These are phyloP conservation scores for Mythimna impura DNA, from an alignment of 2,888 invertebrate species.

Conservation along the genomic window DNA sequence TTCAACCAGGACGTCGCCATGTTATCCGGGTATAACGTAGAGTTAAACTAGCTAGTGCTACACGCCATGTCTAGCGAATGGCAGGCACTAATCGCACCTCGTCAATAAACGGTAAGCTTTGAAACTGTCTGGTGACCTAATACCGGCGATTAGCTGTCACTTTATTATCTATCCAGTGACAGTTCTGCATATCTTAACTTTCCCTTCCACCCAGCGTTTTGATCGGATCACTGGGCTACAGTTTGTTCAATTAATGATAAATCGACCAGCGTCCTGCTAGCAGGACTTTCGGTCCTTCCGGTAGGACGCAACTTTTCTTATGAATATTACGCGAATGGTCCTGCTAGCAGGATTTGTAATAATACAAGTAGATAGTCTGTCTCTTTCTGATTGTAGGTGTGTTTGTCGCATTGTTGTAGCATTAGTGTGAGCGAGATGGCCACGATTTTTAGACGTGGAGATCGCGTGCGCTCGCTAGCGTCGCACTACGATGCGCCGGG, in stretches of 20 bases:
- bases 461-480: too few species aligned
- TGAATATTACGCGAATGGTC: too few species aligned
- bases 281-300: too few species aligned
- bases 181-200: conserved; percentile 34
- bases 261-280: too few species aligned
- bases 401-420: too few species aligned
- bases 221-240: conserved; percentile 75
- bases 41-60: conserved; percentile 45
- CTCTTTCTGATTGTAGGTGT: too few species aligned
- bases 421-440: too few species aligned
- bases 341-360: too few species aligned
- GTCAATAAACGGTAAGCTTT: conserved; percentile 60
- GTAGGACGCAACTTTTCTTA: too few species aligned
- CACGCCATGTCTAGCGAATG: conserved; percentile 58
- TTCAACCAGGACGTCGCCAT: conserved; percentile 72
- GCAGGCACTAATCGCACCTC: conserved; percentile 54
- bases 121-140: conserved; percentile 52
- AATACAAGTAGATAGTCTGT: too few species aligned
- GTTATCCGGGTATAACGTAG: conserved; percentile 72
- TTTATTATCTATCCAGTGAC: conserved; percentile 22
- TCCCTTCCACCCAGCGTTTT: conserved; percentile 58
- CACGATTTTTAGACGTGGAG: too few species aligned
- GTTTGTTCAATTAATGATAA: conserved; percentile 83
- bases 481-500: too few species aligned
- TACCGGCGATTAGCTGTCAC: conserved; percentile 28